A percentile compares a stretch with the other conserved stretches of the same genome.
These are phyloP conservation scores for Cylloceria caligata DNA, from an alignment of 2,888 invertebrate species.

Conservation along the genomic window DNA sequence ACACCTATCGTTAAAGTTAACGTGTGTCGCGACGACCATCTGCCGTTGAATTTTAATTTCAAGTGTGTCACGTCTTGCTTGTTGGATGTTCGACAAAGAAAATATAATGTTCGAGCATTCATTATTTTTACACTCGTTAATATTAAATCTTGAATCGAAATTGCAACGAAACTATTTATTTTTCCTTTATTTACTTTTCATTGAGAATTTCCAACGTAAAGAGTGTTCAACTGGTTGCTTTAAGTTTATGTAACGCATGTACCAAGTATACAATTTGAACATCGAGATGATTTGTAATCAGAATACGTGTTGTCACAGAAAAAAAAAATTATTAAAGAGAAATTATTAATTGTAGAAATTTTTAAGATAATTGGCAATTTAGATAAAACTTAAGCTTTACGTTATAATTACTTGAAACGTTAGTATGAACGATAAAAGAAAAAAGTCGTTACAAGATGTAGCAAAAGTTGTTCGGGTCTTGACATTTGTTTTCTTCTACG, in stretches of 20 bases:
- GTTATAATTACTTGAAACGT: too few relatives aligned
- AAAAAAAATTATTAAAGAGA: background rate
- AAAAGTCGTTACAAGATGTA: conserved; percentile 1
- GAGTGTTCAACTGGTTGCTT: too few relatives aligned
- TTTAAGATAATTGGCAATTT: background rate
- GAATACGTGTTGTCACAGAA: too few relatives aligned
- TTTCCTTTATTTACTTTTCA: too few relatives aligned
- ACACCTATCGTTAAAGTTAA: conserved; percentile 49
- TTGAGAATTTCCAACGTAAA: too few relatives aligned
- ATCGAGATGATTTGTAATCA: too few relatives aligned
- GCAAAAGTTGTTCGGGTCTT: conserved; percentile 11
- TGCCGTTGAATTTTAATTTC: conserved; percentile 38
- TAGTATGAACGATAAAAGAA: background rate
- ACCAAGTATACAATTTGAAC: too few relatives aligned
- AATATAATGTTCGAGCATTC: conserved; percentile 18
- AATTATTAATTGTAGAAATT: background rate
- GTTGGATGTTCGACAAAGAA: conserved; percentile 6
- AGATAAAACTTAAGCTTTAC: background rate
- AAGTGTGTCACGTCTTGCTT: conserved; percentile 27
- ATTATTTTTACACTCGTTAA: background rate
- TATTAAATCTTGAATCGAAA: background rate
- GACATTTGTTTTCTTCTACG: background rate
- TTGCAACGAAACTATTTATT: too few relatives aligned
- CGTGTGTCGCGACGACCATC: conserved; percentile 32
- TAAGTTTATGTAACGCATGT: too few relatives aligned